These are phyloP conservation scores for Lates japonicus DNA, from an alignment of 2,797 vertebrate genomes.

Conservation along the genomic window DNA sequence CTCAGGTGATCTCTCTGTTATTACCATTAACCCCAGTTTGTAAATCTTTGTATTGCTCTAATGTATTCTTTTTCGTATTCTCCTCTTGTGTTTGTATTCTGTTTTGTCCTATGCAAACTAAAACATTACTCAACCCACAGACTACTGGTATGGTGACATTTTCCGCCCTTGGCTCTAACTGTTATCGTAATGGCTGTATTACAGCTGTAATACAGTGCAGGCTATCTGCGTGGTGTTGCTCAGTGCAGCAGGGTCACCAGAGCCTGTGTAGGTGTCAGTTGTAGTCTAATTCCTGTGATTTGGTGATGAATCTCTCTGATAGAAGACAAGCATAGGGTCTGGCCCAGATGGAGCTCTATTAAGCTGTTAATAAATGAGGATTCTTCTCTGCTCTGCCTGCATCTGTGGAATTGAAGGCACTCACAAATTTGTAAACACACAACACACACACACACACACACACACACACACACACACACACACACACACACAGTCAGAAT, in stretches of 20 bases:
- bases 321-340: constrained; percentile 88
- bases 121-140: not conserved
- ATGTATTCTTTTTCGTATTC: constrained; percentile 7
- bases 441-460: constrained; percentile 49
- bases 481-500: constrained; percentile 80
- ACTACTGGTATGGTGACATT: constrained; percentile 18
- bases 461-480: constrained; percentile 60
- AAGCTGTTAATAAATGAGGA: constrained; percentile 93
- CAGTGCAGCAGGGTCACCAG: constrained; percentile 72
- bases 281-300: constrained; percentile 84
- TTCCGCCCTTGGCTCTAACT: constrained; percentile 26
- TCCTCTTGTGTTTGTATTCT: not conserved
- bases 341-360: constrained; percentile 93
- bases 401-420: constrained; percentile 92
- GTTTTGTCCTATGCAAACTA: constrained; percentile 4
- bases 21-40: constrained; percentile 20
- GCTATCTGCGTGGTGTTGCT: constrained; percentile 46
- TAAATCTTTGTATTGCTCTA: constrained; percentile 3
- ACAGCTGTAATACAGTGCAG: constrained; percentile 46
- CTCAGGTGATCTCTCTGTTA: not conserved
- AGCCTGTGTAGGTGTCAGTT: constrained; percentile 80
- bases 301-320: constrained; percentile 87
- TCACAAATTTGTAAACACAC: constrained; percentile 75
- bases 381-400: constrained; percentile 89
- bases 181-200: constrained; percentile 39